Percentiles rank a stretch among this genome's conserved stretches.
Conservation (phyloP, 2,113 vertebrate species). For the Chloropsis hardwickii region DNA sequence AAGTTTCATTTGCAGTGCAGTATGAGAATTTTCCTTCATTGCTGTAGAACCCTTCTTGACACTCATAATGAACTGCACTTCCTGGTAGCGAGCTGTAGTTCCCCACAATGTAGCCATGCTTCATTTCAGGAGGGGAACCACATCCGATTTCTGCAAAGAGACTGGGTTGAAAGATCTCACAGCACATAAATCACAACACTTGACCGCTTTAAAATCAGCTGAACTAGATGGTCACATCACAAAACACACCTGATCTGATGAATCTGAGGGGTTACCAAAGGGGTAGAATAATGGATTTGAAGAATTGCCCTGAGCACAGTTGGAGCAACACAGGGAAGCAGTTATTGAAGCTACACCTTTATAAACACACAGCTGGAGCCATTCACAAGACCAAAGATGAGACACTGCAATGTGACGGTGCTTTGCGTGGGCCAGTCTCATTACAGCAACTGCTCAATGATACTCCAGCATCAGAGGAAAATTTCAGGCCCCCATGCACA, state of each 20-base stretch:
- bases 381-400: background rate
- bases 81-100: conserved; percentile 63
- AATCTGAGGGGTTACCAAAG: background rate
- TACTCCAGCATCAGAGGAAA: background rate
- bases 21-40: background rate
- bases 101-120: conserved; percentile 60
- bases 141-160: conserved; percentile 70
- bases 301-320: background rate
- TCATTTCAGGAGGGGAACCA: conserved; percentile 63
- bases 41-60: conserved; percentile 68
- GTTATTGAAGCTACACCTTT: background rate
- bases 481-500: background rate
- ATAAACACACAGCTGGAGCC: background rate
- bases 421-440: fast-evolving
- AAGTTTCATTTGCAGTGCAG: conserved; percentile 55
- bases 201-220: background rate
- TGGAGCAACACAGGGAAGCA: background rate
- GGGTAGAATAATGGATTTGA: background rate
- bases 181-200: background rate
- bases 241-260: background rate
- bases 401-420: background rate
- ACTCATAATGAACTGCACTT: conserved; percentile 57
- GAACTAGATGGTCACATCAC: background rate
- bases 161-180: background rate
- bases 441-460: background rate